Evolutionary conservation across 2,888 invertebrate species (phyloP), one percentile per base, ranked within the genome.

Genomic region (Glyphotaelius pellucidus): DNA sequence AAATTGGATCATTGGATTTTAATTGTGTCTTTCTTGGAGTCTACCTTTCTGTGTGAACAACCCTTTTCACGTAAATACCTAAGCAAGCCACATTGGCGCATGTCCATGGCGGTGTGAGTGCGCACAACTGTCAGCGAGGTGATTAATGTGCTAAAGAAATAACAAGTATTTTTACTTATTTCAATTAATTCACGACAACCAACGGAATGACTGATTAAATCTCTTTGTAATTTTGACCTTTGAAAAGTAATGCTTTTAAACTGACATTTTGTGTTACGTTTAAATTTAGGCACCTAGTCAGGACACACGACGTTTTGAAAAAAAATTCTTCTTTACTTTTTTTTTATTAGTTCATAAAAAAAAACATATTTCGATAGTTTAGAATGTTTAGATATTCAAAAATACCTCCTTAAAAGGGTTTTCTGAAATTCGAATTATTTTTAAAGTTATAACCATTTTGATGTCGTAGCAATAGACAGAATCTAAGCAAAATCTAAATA

Each of bases 131-230:
- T 88, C 88, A 67, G 87, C 88, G 79, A 19, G 42, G 89, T 89
- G 89, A 89, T 89, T 89, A 80, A 89, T 89, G 80, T 19, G 80
- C 11, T 12, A 19, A n/a, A 35, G 80, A 89, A 80, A 80, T 89
- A 89, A 89, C 89, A 80, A 67, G 80, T 35, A 80, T 35, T 35
- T 80, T 89, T 89, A 80, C 80, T 89, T 89, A 89, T 89, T 89
- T 89, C 89, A 89, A 80, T 89, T 89, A 89, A 80, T 89, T 89
- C 80, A 38, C 80, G 35, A 89, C 89, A 67, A n/a, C 25, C 67
- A 89, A 89, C 32, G 80, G 89, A 42, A 89, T 80, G 80, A 89
- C 80, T 88, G 30, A 88, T 88, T 88, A 67, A 19, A 67, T 19
- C 86, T 42, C 42, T 30, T 38, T 30, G 38, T 14, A 42, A 42